Base-by-base conservation (phyloP, 2,888 invertebrate species). In the Pantelozetes paolii region DNA sequence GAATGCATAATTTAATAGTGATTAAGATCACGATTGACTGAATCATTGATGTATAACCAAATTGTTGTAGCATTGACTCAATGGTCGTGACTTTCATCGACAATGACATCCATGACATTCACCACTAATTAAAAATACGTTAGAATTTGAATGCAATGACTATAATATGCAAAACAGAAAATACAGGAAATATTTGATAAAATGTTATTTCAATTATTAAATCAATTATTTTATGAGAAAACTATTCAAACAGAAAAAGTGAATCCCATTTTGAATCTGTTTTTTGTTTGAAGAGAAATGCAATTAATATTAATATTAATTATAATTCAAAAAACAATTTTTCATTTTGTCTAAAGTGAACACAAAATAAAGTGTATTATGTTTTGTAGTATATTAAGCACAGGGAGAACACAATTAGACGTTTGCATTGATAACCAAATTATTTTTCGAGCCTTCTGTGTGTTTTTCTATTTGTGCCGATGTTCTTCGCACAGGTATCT, bases 41-140 rank as follows among this genome's bases (percentile, higher is more conserved):
- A 64, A 3, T 36, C 64, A 64, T 36, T 64, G 64, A 20, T n/a
- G 64, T 20, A n/a, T n/a, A 64, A 64, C 64, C 32, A 64, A 64
- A 36, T 64, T 36, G 5, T 5, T n/a, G 26, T 62, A 28, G 64
- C 64, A 36, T 36, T 64, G 36, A 64, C 30, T 57, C 28, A 57
- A 57, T 57, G 57, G 28, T 57, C 57, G 57, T 57, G 57, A 57
- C 57, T 28, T 57, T 11, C 28, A 11, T 57, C 28, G 11, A n/a
- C n/a, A n/a, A n/a, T 36, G 36, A 36, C 64, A 36, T n/a, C n/a
- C n/a, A 64, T 36, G 64, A 64, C 36, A 11, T 30, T 64, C n/a
- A 64, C 57, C 11, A 57, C 11, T 30, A 20, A 57, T 30, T n/a
- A n/a, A 48, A 48, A n/a, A 48, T 48, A 48, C 15, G 48, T 48